Evolutionary conservation across 1,140 invertebrate genomes (phyloP).

Genomic region (Aphaenogaster floridana): DNA sequence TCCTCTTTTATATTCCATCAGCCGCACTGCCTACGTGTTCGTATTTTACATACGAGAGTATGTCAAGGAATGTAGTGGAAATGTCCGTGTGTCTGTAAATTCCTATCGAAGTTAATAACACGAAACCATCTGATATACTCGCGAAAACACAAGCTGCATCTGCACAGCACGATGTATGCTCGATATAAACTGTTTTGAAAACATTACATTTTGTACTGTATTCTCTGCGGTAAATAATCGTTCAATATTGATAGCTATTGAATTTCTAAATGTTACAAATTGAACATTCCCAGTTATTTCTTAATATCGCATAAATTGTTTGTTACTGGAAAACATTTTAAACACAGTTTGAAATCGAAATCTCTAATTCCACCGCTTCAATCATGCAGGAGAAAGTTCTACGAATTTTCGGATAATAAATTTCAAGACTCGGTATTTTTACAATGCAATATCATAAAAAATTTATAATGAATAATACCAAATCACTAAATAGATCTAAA

Average conservation of each 20-base stretch:
- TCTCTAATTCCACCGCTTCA: not conserved
- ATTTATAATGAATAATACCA: not conserved
- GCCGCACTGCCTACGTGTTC: not conserved
- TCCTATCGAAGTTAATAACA: slow-evolving; percentile 36
- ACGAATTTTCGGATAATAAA: not conserved
- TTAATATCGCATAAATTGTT: not conserved
- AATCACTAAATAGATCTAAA: not conserved
- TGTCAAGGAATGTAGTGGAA: slow-evolving; percentile 35
- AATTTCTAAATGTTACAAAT: not conserved
- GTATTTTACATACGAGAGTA: slow-evolving; percentile 30
- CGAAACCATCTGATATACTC: slow-evolving; percentile 7
- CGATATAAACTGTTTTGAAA: slow-evolving; percentile 19
- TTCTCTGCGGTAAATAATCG: not conserved
- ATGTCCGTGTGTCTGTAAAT: slow-evolving; percentile 19
- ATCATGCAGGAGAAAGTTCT: not conserved
- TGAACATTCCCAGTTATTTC: not conserved
- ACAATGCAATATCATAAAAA: not conserved
- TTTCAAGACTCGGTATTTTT: not conserved
- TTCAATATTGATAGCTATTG: not conserved
- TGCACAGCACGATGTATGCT: not conserved
- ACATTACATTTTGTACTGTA: slow-evolving; percentile 10
- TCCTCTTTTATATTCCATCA: slow-evolving; percentile 63
- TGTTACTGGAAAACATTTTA: not conserved
- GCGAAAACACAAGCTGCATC: not conserved
- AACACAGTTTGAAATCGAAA: not conserved